Percentiles rank a stretch among this genome's conserved stretches.
Evolutionary conservation across 2,113 vertebrate species (phyloP).

Genomic region (Lota lota): DNA sequence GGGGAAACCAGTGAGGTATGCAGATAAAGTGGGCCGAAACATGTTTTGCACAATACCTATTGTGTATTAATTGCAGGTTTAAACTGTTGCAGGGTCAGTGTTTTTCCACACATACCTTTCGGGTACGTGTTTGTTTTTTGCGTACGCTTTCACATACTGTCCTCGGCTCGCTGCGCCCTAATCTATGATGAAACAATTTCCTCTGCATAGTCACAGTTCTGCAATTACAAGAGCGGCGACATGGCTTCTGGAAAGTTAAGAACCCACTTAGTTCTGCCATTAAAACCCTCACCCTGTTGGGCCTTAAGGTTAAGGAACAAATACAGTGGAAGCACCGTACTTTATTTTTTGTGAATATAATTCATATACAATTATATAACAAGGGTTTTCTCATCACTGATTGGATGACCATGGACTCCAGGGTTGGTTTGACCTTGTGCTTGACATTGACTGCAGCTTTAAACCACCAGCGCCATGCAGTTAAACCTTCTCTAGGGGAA

Average conservation of each 20-base stretch:
- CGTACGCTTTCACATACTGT: slow-evolving; percentile 41
- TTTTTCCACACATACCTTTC: slow-evolving; percentile 59
- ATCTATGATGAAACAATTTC: slow-evolving; percentile 13
- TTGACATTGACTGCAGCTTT: slow-evolving; percentile 4
- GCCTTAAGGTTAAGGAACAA: too few relatives aligned
- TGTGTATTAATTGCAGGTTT: slow-evolving; percentile 73
- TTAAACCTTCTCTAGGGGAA: too few relatives aligned
- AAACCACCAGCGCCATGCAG: neutral
- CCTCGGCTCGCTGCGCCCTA: slow-evolving; percentile 1
- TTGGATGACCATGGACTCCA: neutral
- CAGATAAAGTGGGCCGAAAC: slow-evolving; percentile 66
- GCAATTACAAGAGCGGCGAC: neutral
- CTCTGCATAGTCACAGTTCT: neutral
- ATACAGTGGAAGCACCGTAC: too few relatives aligned
- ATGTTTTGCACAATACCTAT: slow-evolving; percentile 70
- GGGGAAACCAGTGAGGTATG: slow-evolving; percentile 67
- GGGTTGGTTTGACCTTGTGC: slow-evolving; percentile 28
- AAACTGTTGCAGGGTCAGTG: slow-evolving; percentile 55
- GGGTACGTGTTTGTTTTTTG: slow-evolving; percentile 27
- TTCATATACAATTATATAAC: too few relatives aligned
- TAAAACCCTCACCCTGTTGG: too few relatives aligned
- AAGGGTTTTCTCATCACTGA: too few relatives aligned
- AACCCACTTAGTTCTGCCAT: too few relatives aligned
- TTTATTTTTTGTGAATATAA: too few relatives aligned
- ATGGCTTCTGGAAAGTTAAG: slow-evolving; percentile 39